phyloP scores from a whole-genome alignment of 2,113 vertebrate species.

The Synchiropus splendidus region DNA sequence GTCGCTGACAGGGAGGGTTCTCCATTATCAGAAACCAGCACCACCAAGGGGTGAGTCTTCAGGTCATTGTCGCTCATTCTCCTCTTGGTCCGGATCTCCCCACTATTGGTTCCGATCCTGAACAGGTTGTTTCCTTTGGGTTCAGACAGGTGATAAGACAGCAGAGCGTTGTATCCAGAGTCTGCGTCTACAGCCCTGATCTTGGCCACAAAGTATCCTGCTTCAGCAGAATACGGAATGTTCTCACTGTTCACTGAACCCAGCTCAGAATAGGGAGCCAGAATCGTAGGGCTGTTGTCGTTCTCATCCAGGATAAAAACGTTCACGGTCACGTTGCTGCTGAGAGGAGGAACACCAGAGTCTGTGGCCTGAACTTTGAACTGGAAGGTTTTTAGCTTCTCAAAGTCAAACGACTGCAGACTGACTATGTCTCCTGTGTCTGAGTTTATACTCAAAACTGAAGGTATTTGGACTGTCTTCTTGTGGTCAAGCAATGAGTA shows the following conservation, averaged over 20 bases:
- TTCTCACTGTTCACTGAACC: slow-evolving; percentile 60
- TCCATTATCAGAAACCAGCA: slow-evolving; percentile 70
- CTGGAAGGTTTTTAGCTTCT: slow-evolving; percentile 21
- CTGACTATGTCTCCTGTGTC: slow-evolving; percentile 17
- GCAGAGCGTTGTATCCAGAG: slow-evolving; percentile 53
- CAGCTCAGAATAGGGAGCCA: slow-evolving; percentile 62
- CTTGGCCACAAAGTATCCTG: slow-evolving; percentile 61
- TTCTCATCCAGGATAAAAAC: slow-evolving; percentile 59
- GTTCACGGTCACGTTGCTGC: background rate
- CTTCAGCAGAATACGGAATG: slow-evolving; percentile 67
- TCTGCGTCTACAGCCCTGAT: slow-evolving; percentile 54
- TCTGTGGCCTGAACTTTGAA: slow-evolving; percentile 8
- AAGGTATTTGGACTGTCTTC: slow-evolving; percentile 52
- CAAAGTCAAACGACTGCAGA: slow-evolving; percentile 38
- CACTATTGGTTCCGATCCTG: slow-evolving; percentile 47
- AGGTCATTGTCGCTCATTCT: slow-evolving; percentile 68
- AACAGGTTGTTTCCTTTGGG: slow-evolving; percentile 48
- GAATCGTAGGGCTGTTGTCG: slow-evolving; percentile 59
- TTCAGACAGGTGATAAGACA: slow-evolving; percentile 48
- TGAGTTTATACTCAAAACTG: slow-evolving; percentile 62
- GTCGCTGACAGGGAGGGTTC: slow-evolving; percentile 71
- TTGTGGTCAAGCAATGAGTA: slow-evolving; percentile 61
- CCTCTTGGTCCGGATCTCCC: slow-evolving; percentile 52
- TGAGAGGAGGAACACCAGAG: slow-evolving; percentile 5
- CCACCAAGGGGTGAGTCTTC: slow-evolving; percentile 68